Evolutionary conservation across 2,113 vertebrate genomes (phyloP).

Genomic region (Gymnorhina tibicen): DNA sequence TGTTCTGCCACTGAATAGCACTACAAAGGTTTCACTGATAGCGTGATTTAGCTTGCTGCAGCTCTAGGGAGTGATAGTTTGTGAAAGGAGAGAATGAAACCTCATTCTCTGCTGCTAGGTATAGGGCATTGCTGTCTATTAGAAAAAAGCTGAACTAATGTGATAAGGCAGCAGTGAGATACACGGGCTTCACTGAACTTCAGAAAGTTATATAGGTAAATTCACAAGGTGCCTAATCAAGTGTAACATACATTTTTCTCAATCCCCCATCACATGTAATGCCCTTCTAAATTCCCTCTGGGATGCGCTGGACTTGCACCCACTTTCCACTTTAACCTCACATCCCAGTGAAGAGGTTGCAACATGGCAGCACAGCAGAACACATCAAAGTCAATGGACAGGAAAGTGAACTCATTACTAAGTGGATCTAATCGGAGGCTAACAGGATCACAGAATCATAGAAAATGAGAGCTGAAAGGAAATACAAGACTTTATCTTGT

Average conservation of each 20-base stretch:
- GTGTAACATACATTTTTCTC: not conserved
- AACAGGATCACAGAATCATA: conserved; percentile 26
- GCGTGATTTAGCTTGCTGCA: not conserved
- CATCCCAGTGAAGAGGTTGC: not conserved
- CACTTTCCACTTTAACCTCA: not conserved
- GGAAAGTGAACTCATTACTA: conserved; percentile 25
- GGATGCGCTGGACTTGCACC: not conserved
- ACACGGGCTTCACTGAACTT: not conserved
- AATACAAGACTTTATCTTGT: conserved; percentile 33
- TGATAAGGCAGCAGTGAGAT: conserved; percentile 6
- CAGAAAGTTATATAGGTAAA: not conserved
- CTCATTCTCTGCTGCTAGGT: not conserved
- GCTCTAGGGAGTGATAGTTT: not conserved
- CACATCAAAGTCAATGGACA: not conserved
- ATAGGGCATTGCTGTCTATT: not conserved
- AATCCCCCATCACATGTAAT: not conserved
- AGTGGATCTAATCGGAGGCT: conserved; percentile 4
- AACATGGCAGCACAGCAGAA: not conserved
- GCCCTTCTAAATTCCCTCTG: not conserved
- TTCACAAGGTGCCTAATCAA: not conserved
- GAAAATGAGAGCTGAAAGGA: conserved; percentile 52
- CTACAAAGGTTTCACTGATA: not conserved
- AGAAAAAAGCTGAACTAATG: conserved; percentile 16
- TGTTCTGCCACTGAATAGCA: not conserved
- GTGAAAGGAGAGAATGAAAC: conserved; percentile 3